A percentile compares a stretch with the other conserved stretches of the same genome.
Evolutionary conservation across 2,888 invertebrate genomes (phyloP).

Genomic region (Camptogramma bilineatum): DNA sequence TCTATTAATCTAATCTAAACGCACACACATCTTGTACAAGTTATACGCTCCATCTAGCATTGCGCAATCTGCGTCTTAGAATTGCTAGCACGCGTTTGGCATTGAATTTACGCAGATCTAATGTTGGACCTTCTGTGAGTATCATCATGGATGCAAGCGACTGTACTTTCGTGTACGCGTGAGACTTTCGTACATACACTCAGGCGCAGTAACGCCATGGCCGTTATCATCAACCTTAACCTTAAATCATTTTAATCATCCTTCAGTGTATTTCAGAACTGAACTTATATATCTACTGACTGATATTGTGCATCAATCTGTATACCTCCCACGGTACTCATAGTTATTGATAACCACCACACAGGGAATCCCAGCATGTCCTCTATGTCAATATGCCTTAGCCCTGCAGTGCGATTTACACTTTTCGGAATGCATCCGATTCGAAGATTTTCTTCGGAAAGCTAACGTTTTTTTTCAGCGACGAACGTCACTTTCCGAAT

Average conservation of each 20-base stretch:
- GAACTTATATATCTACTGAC: too few species aligned
- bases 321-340: too few species aligned
- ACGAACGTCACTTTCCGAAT: too few species aligned
- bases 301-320: too few species aligned
- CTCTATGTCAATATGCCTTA: too few species aligned
- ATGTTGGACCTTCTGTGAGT: constrained; percentile 39
- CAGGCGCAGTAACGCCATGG: constrained; percentile 16
- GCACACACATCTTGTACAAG: constrained; percentile 39
- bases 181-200: constrained; percentile 24
- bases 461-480: too few species aligned
- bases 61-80: constrained; percentile 57
- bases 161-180: constrained; percentile 28
- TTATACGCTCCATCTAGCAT: constrained; percentile 40
- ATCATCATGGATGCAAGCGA: constrained; percentile 41
- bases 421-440: too few species aligned
- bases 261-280: background rate
- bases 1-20: constrained; percentile 18
- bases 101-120: constrained; percentile 58
- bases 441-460: too few species aligned
- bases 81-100: constrained; percentile 55
- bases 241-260: constrained; percentile 18
- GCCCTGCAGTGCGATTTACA: too few species aligned
- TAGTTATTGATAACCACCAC: too few species aligned
- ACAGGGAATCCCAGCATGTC: too few species aligned
- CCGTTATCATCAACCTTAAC: constrained; percentile 23